Percentiles rank a stretch among this genome's conserved stretches.
phyloP scores from a whole-genome alignment of 1,140 invertebrate genomes.

The Drosophila murphyi region DNA sequence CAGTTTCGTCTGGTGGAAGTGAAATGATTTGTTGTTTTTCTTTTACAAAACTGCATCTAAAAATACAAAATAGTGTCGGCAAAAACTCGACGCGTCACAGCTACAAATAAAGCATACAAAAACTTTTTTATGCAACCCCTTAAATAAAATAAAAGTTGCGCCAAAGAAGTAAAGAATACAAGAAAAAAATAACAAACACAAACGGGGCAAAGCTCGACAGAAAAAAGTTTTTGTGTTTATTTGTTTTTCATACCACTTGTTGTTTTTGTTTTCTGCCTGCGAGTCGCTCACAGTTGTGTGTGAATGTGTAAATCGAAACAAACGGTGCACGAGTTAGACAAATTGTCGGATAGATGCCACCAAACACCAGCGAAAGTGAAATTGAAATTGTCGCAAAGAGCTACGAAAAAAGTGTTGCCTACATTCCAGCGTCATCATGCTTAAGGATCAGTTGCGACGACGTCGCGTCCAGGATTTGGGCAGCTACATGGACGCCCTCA shows the following conservation, averaged over 20 bases:
- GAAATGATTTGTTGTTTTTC: constrained; percentile 65
- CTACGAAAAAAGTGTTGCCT: constrained; percentile 57
- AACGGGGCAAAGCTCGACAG: constrained; percentile 8
- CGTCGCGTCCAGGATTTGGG: constrained; percentile 39
- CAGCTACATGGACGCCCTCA: constrained; percentile 50
- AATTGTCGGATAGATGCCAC: constrained; percentile 31
- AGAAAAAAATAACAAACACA: constrained; percentile 7
- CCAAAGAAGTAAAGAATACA: constrained; percentile 57
- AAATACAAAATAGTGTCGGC: constrained; percentile 43
- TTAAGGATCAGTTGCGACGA: constrained; percentile 68
- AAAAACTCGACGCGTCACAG: constrained; percentile 38
- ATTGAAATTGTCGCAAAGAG: constrained; percentile 46
- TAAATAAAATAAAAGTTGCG: constrained; percentile 73
- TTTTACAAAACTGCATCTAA: constrained; percentile 64
- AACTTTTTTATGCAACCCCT: constrained; percentile 51
- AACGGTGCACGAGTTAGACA: constrained; percentile 65
- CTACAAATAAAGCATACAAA: constrained; percentile 40
- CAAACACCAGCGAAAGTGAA: constrained; percentile 60
- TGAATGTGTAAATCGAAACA: constrained; percentile 63
- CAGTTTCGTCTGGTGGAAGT: constrained; percentile 52
- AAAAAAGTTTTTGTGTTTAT: constrained; percentile 40
- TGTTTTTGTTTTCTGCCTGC: constrained; percentile 21
- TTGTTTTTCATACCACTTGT: constrained; percentile 12
- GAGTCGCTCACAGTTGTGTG: constrained; percentile 20
- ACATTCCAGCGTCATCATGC: constrained; percentile 59